Evolutionary conservation across 2,113 vertebrate species (phyloP).

Genomic region (Crocuta crocuta): DNA sequence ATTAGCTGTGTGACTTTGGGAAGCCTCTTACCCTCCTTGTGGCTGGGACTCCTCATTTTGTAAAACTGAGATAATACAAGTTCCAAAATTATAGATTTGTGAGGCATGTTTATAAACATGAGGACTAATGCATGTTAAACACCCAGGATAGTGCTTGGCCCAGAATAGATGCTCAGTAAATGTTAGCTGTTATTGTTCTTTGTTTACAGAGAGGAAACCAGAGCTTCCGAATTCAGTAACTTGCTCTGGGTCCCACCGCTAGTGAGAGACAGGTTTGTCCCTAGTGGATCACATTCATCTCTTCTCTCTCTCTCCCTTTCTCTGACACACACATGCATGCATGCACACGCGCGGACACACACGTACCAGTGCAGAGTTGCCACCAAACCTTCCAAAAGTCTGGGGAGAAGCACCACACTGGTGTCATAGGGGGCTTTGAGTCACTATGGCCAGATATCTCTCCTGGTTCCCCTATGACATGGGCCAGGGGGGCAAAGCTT

Average conservation of each 20-base stretch:
- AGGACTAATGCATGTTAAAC: neutral
- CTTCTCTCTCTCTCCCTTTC: neutral
- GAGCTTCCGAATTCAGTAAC: neutral
- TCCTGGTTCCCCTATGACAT: no score
- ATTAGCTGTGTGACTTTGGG: neutral
- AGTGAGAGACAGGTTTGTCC: neutral
- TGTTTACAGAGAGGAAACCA: neutral
- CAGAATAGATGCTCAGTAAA: neutral
- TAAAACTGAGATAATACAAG: neutral
- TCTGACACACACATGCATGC: neutral
- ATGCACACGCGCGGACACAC: no score
- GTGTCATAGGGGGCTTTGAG: neutral
- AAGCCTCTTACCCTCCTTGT: neutral
- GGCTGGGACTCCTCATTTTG: neutral
- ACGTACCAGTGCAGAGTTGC: neutral
- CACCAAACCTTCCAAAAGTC: neutral
- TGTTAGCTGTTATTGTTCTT: neutral
- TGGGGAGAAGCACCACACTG: neutral
- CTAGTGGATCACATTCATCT: neutral
- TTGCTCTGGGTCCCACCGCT: neutral
- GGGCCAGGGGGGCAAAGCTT: neutral
- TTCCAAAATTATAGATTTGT: neutral
- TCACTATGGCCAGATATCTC: neutral
- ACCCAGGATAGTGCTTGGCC: neutral
- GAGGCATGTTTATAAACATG: neutral